A percentile compares a stretch with the other conserved stretches of the same genome.
Evolutionary conservation across 2,113 vertebrate genomes (phyloP).

Genomic region (Carassius auratus): DNA sequence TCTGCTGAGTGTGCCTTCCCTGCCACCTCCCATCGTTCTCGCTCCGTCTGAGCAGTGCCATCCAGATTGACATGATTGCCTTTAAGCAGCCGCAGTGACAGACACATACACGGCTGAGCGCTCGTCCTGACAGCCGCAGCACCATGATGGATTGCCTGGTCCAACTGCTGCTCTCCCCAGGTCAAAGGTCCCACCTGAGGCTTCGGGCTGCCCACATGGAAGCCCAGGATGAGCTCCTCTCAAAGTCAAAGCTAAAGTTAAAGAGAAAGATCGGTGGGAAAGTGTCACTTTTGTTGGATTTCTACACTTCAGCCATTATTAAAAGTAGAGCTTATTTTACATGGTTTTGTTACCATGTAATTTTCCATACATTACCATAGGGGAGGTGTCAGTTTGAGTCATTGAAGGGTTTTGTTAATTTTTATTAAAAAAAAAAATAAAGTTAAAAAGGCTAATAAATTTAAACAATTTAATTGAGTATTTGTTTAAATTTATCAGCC

Average conservation of each 20-base stretch:
- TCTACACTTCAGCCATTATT: neutral
- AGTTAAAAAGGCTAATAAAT: neutral
- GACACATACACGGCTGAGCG: constrained; percentile 72
- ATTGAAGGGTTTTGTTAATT: neutral
- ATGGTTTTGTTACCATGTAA: neutral
- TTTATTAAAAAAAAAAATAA: neutral
- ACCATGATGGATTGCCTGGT: constrained; percentile 81
- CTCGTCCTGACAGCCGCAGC: constrained; percentile 77
- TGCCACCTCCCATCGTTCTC: constrained; percentile 80
- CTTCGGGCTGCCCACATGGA: constrained; percentile 60
- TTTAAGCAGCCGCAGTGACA: constrained; percentile 84
- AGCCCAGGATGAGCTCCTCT: constrained; percentile 51
- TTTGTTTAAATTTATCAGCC: neutral
- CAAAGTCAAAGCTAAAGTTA: constrained; percentile 65
- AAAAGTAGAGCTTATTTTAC: constrained; percentile 3
- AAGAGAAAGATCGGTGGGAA: constrained; percentile 29
- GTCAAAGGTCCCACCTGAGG: constrained; percentile 83
- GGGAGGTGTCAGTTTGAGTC: neutral
- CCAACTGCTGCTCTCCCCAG: constrained; percentile 67
- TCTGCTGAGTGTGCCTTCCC: constrained; percentile 79
- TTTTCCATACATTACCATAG: neutral
- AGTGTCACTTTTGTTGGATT: neutral
- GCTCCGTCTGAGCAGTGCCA: constrained; percentile 78
- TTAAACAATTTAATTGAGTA: neutral
- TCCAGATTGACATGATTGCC: constrained; percentile 89